Base-by-base conservation (phyloP, 2,888 invertebrate genomes). In the Torymus auratus region DNA sequence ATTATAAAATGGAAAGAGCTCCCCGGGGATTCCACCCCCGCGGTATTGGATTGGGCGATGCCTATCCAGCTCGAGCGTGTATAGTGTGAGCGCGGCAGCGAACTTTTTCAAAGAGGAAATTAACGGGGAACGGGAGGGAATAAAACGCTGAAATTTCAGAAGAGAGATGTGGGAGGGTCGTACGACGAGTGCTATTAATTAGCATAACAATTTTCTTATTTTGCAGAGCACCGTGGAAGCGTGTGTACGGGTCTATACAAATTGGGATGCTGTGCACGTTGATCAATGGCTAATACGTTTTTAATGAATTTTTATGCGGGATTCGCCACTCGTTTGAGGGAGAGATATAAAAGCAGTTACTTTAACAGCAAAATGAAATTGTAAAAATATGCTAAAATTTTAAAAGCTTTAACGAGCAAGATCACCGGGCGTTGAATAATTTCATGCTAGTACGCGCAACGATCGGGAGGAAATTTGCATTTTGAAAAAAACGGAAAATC, bases 1-100 rank as follows among this genome's bases (percentile, higher is more conserved):
- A 80, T 82, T 80, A 78, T 81, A 82, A 83, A 83, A 83, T 82
- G 78, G 79, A 81, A 78, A 81, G 82, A 81, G 79, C 77, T 77
- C 82, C 81, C 82, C 17, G 13, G 82, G 76, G 82, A 83, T 76
- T 78, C 78, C 78, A 82, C 81, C 14, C 62, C 77, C 56, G 69
- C 70, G 69, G 70, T 81, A 78, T 84, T 82, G 78, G 74, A 76
- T 84, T 68, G 55, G 56, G n/a, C 74, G 69, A 62, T 68, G 71
- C 76, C 62, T 71, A 58, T 78, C 55, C 56, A 53, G 68, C 55
- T 20, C 62, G 53, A 20, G 68, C 14, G 17, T 64, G 23, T 23
- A 58, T 23, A 58, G 11, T 41, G 61, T 10, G 13, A 64, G 20
- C 58, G 67, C 17, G 11, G 15, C 50, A 17, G 62, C 55, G 74